Evolutionary conservation across 2,888 invertebrate genomes (phyloP).

Genomic region (Eueremaeus valkanovi): DNA sequence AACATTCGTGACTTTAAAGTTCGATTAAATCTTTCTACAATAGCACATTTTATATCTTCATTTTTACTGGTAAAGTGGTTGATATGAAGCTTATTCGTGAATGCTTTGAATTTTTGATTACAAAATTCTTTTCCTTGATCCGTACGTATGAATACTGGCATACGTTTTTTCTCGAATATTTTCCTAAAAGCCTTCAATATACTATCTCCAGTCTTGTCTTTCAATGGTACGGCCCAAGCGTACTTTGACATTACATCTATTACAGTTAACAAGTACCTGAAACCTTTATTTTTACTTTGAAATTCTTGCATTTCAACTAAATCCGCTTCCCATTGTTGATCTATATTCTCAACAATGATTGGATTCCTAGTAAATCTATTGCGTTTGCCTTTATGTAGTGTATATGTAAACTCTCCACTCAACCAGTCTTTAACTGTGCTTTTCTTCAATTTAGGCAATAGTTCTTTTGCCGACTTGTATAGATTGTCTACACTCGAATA

Average conservation of each 20-base stretch:
- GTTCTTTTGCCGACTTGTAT: not conserved
- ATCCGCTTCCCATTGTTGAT: constrained; percentile 47
- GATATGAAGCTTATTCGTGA: constrained; percentile 43
- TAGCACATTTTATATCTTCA: constrained; percentile 49
- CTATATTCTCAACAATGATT: constrained; percentile 44
- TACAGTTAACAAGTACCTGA: constrained; percentile 45
- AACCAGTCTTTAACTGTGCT: constrained; percentile 30
- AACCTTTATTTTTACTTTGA: constrained; percentile 45
- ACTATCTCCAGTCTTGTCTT: constrained; percentile 44
- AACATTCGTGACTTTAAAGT: constrained; percentile 49
- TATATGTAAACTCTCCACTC: constrained; percentile 1
- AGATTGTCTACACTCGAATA: not conserved
- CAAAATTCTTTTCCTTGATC: constrained; percentile 34
- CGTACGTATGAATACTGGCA: not conserved
- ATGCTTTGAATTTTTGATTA: not conserved
- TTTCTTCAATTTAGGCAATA: not conserved
- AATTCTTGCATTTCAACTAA: constrained; percentile 44
- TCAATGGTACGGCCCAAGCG: constrained; percentile 46
- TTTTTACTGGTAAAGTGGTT: constrained; percentile 47
- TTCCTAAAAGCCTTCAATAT: not conserved
- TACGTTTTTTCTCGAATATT: constrained; percentile 30
- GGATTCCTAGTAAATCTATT: constrained; percentile 6
- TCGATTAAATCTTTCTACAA: constrained; percentile 50
- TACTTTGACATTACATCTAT: constrained; percentile 48
- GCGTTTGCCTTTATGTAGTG: constrained; percentile 27